Percentiles rank a stretch among this genome's conserved stretches.
phyloP scores from a whole-genome alignment of 2,888 invertebrate genomes.

The Loripinus fragilis region DNA sequence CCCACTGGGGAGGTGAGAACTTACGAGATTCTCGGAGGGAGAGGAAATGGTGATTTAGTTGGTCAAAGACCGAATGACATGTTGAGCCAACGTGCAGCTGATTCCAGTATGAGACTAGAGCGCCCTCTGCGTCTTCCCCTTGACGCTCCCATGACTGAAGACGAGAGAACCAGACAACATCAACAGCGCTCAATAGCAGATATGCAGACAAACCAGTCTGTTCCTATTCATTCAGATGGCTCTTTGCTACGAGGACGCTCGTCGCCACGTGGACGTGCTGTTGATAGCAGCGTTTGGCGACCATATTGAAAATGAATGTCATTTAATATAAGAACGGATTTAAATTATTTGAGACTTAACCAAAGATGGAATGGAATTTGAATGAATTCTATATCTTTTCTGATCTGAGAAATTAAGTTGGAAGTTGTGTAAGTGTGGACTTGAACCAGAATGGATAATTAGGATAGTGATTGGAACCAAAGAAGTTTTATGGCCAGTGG shows the following conservation, averaged over 20 bases:
- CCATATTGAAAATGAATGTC: conserved; percentile 67
- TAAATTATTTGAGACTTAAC: neutral
- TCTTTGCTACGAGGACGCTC: conserved; percentile 54
- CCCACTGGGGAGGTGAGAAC: conserved; percentile 72
- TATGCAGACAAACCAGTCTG: conserved; percentile 56
- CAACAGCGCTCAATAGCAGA: conserved; percentile 41
- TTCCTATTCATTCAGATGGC: conserved; percentile 50
- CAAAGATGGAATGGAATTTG: neutral
- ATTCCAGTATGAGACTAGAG: conserved; percentile 58
- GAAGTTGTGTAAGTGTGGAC: no score
- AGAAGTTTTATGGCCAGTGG: conserved; percentile 10
- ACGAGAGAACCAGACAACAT: conserved; percentile 43
- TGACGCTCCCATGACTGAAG: conserved; percentile 56
- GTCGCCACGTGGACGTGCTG: conserved; percentile 30
- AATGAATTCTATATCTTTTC: no score
- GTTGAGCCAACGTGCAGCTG: conserved; percentile 47
- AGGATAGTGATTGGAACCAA: neutral
- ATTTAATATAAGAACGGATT: neutral
- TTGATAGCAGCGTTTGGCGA: conserved; percentile 71
- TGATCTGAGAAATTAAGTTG: no score
- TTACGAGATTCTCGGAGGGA: conserved; percentile 68
- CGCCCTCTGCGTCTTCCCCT: conserved; percentile 57
- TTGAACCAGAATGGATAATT: no score
- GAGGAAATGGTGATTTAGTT: conserved; percentile 25
- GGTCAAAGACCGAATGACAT: conserved; percentile 49